These are phyloP conservation scores for Monochamus alternatus DNA, from an alignment of 2,888 invertebrate species.

Conservation along the genomic window DNA sequence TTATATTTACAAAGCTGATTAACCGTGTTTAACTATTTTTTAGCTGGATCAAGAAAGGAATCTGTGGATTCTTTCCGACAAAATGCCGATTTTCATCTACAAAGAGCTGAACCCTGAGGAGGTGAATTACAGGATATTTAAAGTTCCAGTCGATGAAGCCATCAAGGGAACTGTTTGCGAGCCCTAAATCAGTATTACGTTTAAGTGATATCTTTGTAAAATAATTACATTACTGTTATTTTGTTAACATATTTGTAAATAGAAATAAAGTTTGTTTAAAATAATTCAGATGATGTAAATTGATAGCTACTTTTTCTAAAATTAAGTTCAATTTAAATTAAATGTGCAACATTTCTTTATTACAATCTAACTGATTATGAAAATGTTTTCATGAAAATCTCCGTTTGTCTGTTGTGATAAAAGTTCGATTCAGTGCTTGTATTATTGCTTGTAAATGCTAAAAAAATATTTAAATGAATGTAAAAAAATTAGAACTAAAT, in stretches of 20 bases:
- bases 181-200: conserved; percentile 47
- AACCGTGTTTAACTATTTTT: conserved; percentile 54
- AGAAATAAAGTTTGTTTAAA: background rate
- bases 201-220: conserved; percentile 1
- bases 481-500: too few species aligned
- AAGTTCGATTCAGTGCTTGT: too few species aligned
- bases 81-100: conserved; percentile 82
- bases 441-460: too few species aligned
- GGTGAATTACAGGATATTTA: conserved; percentile 77
- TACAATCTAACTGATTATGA: too few species aligned
- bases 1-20: background rate
- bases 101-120: conserved; percentile 78
- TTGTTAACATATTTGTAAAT: conserved; percentile 2
- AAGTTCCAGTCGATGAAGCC: conserved; percentile 68
- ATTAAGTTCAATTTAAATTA: too few species aligned
- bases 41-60: conserved; percentile 77
- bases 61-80: conserved; percentile 85
- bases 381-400: too few species aligned
- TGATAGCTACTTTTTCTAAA: too few species aligned
- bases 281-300: background rate
- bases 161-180: conserved; percentile 70
- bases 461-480: too few species aligned
- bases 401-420: too few species aligned
- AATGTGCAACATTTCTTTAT: too few species aligned
- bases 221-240: background rate